These are phyloP conservation scores for Scomber colias DNA, from an alignment of 2,113 vertebrate species.

Conservation along the genomic window DNA sequence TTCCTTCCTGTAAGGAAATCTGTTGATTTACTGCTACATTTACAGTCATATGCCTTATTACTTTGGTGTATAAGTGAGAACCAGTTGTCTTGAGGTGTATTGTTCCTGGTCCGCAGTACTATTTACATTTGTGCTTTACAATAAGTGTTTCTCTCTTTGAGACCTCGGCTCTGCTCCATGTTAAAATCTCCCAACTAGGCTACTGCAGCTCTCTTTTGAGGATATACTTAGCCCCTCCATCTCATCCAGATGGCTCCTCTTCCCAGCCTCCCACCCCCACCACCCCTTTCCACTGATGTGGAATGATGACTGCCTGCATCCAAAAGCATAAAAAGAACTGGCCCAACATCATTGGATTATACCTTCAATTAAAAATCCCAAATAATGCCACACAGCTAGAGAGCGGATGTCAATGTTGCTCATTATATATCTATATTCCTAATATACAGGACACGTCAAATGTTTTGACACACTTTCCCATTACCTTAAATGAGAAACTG, in stretches of 20 bases:
- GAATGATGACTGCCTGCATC: not conserved
- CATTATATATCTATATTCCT: too few relatives aligned
- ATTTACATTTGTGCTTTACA: not conserved
- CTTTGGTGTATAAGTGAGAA: too few relatives aligned
- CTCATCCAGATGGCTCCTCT: slow-evolving; percentile 13
- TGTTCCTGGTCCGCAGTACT: too few relatives aligned
- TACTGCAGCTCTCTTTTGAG: slow-evolving; percentile 3
- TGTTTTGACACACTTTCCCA: too few relatives aligned
- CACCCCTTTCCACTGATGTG: not conserved
- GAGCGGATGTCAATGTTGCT: too few relatives aligned
- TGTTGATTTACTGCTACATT: not conserved
- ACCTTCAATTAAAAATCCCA: not conserved
- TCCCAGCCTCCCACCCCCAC: not conserved
- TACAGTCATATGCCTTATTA: not conserved
- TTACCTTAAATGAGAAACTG: too few relatives aligned
- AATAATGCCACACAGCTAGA: too few relatives aligned
- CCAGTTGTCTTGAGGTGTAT: too few relatives aligned
- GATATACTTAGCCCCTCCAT: slow-evolving; percentile 7
- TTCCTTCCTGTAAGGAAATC: not conserved
- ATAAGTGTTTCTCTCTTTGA: not conserved
- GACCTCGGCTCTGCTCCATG: not conserved
- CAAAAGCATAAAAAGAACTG: slow-evolving; percentile 4
- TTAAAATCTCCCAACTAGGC: slow-evolving; percentile 9
- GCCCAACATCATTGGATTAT: not conserved
- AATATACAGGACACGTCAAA: too few relatives aligned